Conservation (phyloP, 2,888 invertebrate species). For the Leptinotarsa haldemani region DNA sequence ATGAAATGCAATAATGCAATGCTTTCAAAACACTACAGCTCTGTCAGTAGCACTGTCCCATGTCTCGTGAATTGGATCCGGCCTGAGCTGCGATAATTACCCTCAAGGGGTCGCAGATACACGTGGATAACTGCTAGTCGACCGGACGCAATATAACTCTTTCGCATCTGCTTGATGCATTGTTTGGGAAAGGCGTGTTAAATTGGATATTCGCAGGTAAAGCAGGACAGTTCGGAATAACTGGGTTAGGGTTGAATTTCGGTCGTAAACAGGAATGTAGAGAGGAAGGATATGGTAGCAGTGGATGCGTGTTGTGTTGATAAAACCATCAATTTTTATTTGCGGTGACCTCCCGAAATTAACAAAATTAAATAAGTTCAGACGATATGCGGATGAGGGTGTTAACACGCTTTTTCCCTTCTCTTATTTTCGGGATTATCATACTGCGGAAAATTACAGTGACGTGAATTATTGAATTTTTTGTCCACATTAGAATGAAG, state of each 20-base stretch:
- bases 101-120: slow-evolving; percentile 20
- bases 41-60: not conserved
- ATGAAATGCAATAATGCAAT: not conserved
- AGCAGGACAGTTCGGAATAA: slow-evolving; percentile 8
- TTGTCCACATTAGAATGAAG: no score
- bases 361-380: not conserved
- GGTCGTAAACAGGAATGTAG: not conserved
- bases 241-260: not conserved
- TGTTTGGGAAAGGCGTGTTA: slow-evolving; percentile 5
- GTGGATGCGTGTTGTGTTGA: not conserved
- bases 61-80: slow-evolving; percentile 6
- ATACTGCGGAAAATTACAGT: no score
- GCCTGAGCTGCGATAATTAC: slow-evolving; percentile 23
- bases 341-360: not conserved
- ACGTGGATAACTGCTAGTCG: slow-evolving; percentile 19
- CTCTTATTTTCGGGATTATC: no score
- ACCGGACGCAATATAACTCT: slow-evolving; percentile 24
- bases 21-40: not conserved
- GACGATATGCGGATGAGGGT: not conserved
- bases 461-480: no score
- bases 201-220: slow-evolving; percentile 13
- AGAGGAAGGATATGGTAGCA: not conserved
- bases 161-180: slow-evolving; percentile 20
- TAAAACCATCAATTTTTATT: not conserved
- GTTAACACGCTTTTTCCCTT: no score